These are phyloP conservation scores for Lepisosteus osseus DNA, from an alignment of 2,113 vertebrate species.

Conservation along the genomic window DNA sequence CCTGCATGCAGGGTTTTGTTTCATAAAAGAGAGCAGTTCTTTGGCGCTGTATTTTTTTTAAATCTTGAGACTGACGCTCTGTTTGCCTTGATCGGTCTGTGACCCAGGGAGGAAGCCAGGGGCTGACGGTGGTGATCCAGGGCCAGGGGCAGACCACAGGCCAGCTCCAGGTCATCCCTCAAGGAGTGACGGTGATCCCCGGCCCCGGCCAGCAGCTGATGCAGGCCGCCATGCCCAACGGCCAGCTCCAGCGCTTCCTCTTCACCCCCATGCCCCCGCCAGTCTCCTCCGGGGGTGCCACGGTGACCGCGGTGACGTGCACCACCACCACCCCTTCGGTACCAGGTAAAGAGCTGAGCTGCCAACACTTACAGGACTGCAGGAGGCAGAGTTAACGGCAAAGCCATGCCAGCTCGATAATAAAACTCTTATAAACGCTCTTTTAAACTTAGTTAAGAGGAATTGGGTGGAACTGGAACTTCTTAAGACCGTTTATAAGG, in stretches of 20 bases:
- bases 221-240: constrained; percentile 98
- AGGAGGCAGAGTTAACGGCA: too few relatives aligned
- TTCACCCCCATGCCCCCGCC: constrained; percentile 85
- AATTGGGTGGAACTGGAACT: neutral
- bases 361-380: too few relatives aligned
- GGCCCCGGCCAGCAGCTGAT: constrained; percentile 94
- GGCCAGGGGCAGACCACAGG: constrained; percentile 97
- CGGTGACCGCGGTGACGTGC: constrained; percentile 55
- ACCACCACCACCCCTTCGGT: constrained; percentile 72
- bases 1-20: too few relatives aligned
- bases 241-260: constrained; percentile 93
- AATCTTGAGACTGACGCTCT: neutral
- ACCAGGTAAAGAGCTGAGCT: constrained; percentile 64
- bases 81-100: neutral
- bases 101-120: constrained; percentile 85
- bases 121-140: constrained; percentile 95
- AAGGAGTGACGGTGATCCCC: constrained; percentile 89
- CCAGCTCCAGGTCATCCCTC: constrained; percentile 94
- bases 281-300: constrained; percentile 53
- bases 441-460: too few relatives aligned
- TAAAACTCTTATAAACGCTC: neutral
- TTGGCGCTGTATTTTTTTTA: neutral
- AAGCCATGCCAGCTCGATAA: too few relatives aligned
- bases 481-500: constrained; percentile 38
- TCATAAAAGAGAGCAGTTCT: too few relatives aligned